Evolutionary conservation across 2,888 invertebrate species (phyloP), one percentile per base, ranked within the genome.

Genomic region (Ganaspis brasiliensis): DNA sequence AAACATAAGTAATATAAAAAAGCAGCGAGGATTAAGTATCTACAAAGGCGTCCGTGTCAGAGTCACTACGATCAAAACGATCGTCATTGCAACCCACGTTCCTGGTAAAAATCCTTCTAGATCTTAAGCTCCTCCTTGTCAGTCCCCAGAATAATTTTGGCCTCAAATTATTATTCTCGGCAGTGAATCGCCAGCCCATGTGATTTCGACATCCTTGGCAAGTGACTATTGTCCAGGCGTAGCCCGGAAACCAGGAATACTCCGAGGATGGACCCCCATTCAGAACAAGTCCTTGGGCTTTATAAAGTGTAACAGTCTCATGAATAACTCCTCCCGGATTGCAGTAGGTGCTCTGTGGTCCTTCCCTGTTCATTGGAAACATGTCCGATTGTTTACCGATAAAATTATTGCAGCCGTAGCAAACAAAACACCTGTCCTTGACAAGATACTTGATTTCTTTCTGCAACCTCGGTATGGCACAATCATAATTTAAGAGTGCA

Each of bases 171-270:
- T 92, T 92, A 57, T 92, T 90, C 6, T 92, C 92, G 0, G 95
- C 95, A n/a, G 94, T 95, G 88, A 97, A 97, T 85, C 93, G 93
- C 97, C 97, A 97, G 2, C 97, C 97, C 84, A 97, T 92, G 88
- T 97, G 97, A 59, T 91, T 92, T 57, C 91, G 89, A 88, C 97
- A 97, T 24, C 92, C 89, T 72, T 91, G 92, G 87, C 97, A 97
- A 77, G 94, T 92, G 45, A 95, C 94, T 73, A 96, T 95, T 37
- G 95, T 95, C 97, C 97, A 97, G 5, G 95, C 94, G 88, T 97
- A 97, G 95, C 96, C 97, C 6, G 97, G 97, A 91, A 97, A 97
- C 97, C 97, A 97, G 81, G 95, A 95, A 87, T 95, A 95, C 83
- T 95, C 49, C 14, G 49, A 5, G 6, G 49, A 49, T 63, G 91